Evolutionary conservation across 1,140 invertebrate species (phyloP), one percentile per base, ranked within the genome.

Genomic region (Papilio machaon): DNA sequence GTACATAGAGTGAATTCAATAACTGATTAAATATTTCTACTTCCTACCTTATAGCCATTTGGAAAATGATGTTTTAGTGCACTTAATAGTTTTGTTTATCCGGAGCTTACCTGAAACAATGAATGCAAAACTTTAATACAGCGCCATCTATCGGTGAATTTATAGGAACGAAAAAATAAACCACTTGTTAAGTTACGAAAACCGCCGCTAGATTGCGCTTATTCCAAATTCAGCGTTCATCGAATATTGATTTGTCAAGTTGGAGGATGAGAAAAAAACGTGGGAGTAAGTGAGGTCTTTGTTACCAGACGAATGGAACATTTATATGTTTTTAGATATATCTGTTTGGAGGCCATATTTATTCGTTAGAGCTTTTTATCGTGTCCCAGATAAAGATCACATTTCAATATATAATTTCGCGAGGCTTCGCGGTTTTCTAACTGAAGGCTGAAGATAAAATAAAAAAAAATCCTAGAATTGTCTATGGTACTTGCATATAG

Each of bases 81-180:
- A 49, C 7, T 60, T n/a, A 7, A 19, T 19, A 3, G 13, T 6
- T 17, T 54, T 54, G 2, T 54, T 19, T 60, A 8, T 60, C 49
- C 38, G 43, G 17, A 30, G 38, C n/a, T 19, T 67, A 81, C 74
- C 58, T 81, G 80, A 81, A 81, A 81, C 80, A 81, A 52, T n/a
- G 4, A 47, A 47, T 10, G 49, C 17, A 19, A 73, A n/a, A 49
- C 30, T 58, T 46, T 35, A 52, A 19, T 67, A 76, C 73, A 81
- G 30, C 80, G 74, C 74, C 80, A 81, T 77, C 80, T 76, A 76
- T 76, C 2, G 17, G 19, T 70, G 2, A 35, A 15, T 35, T 70
- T 35, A 70, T 4, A 17, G 23, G 13, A 76, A 30, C 46, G 10
- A 5, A 49, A 30, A 49, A 35, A 52, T 49, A 35, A 49, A 52